A percentile compares a stretch with the other conserved stretches of the same genome.
Conservation (phyloP, 1,140 invertebrate species). For the Eriosoma lanigerum region DNA sequence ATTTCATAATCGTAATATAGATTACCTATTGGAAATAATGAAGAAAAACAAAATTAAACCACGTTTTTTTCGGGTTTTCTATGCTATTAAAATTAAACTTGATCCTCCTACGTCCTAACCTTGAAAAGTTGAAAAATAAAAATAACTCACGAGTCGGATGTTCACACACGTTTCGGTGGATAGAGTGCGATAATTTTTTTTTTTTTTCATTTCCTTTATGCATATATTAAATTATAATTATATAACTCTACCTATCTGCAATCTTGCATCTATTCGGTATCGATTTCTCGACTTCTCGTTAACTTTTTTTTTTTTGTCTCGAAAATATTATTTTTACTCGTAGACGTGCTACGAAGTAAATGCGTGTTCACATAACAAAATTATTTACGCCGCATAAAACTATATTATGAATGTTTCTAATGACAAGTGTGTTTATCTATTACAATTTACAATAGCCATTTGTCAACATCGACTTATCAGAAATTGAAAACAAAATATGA, state of each 20-base stretch:
- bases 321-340: constrained; percentile 1
- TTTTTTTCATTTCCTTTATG: background rate
- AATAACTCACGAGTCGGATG: constrained; percentile 8
- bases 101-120: background rate
- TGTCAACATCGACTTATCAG: constrained; percentile 1
- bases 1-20: too few species aligned
- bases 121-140: background rate
- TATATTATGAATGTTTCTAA: background rate
- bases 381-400: background rate
- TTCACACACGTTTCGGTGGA: background rate
- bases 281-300: background rate
- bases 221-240: background rate
- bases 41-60: too few species aligned
- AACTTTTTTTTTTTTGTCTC: background rate
- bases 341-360: background rate
- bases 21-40: background rate
- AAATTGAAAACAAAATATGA: constrained; percentile 22
- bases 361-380: background rate
- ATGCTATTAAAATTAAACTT: background rate
- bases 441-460: background rate
- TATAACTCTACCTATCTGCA: background rate
- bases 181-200: background rate
- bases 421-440: background rate
- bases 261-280: background rate
- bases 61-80: background rate